Base-by-base conservation (phyloP, 2,113 vertebrate genomes). In the Apus apus region DNA sequence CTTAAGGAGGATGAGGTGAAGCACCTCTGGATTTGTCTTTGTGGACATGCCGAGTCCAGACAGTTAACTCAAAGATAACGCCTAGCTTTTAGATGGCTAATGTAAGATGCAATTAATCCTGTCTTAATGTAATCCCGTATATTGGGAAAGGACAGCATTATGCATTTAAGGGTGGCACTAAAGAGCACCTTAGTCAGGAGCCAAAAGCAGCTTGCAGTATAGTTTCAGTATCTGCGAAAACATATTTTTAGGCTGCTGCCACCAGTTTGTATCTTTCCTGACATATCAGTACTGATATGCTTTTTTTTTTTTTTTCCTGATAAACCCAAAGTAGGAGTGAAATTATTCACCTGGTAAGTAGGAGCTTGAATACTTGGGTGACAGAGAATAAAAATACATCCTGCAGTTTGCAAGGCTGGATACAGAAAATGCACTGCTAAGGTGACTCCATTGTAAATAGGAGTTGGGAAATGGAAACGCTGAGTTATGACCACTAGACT, bases 341-440 rank as follows among this genome's bases (percentile, higher is more conserved):
- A 94, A 60, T 90, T 61, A 92, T 92, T 90, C 72, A 77, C 60
- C 61, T 70, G 84, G 54, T 65, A 91, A 48, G 43, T 74, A 88
- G 72, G 51, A 85, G 56, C 88, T 93, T 87, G 79, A 36, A 12
- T 94, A 32, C 25, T 87, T 64, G 84, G 43, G 38, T 87, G 91
- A 46, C 60, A 10, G 54, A 70, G 56, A 77, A 66, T 77, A 62
- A 86, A 85, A 94, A 81, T 48, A 51, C 12, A 14, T 83, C 21
- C 60, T 58, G 38, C 51, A 46, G 72, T 66, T 83, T 60, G 43
- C 40, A 43, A 78, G 74, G 14, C 20, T 85, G 61, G n/a, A 61
- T 45, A 22, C 23, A 46, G 58, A 91, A 81, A 30, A 54, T 30
- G 13, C 4, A 5, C 34, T 84, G 68, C 45, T 74, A 1, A 45